phyloP scores from a whole-genome alignment of 2,113 vertebrate species.

The Oryzias melastigma region DNA sequence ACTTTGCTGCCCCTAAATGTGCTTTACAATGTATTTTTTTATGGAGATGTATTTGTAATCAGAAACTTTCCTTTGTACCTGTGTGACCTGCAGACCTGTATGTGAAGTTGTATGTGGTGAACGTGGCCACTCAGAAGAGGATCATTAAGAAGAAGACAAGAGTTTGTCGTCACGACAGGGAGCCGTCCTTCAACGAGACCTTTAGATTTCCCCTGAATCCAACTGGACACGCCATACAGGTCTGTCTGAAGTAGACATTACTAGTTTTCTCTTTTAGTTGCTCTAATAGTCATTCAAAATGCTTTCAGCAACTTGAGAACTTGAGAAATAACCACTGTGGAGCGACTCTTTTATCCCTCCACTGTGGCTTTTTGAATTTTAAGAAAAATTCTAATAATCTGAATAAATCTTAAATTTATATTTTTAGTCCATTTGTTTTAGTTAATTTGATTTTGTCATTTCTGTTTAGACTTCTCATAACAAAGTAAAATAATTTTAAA shows the following conservation, averaged over 20 bases:
- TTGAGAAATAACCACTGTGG: no score
- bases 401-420: no score
- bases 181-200: conserved; percentile 98
- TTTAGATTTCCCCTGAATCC: conserved; percentile 96
- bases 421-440: no score
- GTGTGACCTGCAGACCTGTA: conserved; percentile 84
- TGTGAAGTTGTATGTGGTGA: conserved; percentile 96
- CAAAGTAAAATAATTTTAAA: no score
- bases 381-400: no score
- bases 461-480: no score
- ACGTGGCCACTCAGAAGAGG: conserved; percentile 94
- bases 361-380: no score
- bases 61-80: not conserved
- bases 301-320: no score
- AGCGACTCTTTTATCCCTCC: no score
- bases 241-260: conserved; percentile 35
- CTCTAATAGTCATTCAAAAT: no score
- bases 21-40: not conserved
- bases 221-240: conserved; percentile 96
- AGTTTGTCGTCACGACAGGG: conserved; percentile 95
- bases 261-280: no score
- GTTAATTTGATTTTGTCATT: no score
- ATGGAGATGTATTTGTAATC: not conserved
- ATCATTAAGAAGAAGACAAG: conserved; percentile 99
- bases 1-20: not conserved